Evolutionary conservation across 2,888 invertebrate genomes (phyloP).

Genomic region (Ypsolopha sequella): DNA sequence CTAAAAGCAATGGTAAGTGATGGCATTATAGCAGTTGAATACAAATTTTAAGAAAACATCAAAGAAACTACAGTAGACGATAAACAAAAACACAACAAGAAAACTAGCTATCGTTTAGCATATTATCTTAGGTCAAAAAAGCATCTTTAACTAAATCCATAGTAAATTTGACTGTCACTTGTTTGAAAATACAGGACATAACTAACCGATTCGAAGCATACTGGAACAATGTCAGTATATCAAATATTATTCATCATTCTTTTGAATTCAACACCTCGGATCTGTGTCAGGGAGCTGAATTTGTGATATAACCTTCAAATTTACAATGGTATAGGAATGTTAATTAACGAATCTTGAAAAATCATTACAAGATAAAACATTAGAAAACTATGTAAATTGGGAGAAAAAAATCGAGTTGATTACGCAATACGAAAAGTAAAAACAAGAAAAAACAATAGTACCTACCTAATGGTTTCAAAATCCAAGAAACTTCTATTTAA

Average conservation of each 20-base stretch:
- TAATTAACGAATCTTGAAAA: no score
- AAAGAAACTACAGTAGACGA: no score
- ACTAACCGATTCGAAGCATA: neutral
- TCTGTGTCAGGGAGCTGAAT: neutral
- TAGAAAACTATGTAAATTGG: no score
- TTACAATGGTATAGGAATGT: neutral
- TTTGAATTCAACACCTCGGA: neutral
- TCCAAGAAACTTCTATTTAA: no score
- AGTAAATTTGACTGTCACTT: neutral
- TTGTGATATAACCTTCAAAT: neutral
- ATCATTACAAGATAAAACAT: no score
- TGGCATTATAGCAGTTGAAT: no score
- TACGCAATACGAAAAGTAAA: neutral
- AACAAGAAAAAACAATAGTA: neutral
- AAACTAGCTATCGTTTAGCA: no score
- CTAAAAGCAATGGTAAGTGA: no score
- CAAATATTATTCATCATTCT: neutral
- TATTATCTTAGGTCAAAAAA: no score
- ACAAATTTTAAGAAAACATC: no score
- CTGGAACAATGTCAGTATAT: slow-evolving; percentile 1
- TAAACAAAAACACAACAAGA: no score
- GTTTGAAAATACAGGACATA: neutral
- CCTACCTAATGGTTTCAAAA: neutral
- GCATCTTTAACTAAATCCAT: neutral
- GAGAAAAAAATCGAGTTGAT: no score